phyloP scores from a whole-genome alignment of 2,113 vertebrate species.

The Cricetomys ansorgei region DNA sequence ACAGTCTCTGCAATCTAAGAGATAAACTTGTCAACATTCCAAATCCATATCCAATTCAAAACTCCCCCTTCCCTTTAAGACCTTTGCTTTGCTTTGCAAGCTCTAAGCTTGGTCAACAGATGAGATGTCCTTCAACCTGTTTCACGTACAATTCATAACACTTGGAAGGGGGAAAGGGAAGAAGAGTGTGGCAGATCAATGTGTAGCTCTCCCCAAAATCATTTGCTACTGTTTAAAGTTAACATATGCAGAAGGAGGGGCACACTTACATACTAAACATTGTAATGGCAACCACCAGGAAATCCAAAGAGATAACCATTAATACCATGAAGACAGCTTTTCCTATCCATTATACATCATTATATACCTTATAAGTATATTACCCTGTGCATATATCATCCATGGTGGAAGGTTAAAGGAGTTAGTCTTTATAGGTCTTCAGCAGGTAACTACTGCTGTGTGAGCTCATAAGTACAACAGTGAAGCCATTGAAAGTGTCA shows the following conservation, averaged over 20 bases:
- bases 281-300: background rate
- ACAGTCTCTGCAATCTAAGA: background rate
- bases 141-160: background rate
- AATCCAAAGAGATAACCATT: background rate
- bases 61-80: background rate
- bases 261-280: background rate
- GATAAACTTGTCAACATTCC: background rate
- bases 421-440: background rate
- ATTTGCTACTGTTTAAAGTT: background rate
- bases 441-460: background rate
- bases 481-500: background rate
- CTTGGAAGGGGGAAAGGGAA: background rate
- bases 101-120: background rate
- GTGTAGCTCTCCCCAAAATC: background rate
- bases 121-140: background rate
- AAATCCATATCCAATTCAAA: background rate
- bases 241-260: background rate
- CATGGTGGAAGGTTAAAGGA: background rate
- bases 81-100: background rate
- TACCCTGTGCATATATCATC: background rate
- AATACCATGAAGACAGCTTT: background rate
- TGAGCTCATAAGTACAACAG: background rate
- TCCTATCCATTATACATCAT: background rate
- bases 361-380: background rate
- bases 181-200: background rate